phyloP scores from a whole-genome alignment of 2,888 invertebrate genomes.

The Xestia rhomboidea region DNA sequence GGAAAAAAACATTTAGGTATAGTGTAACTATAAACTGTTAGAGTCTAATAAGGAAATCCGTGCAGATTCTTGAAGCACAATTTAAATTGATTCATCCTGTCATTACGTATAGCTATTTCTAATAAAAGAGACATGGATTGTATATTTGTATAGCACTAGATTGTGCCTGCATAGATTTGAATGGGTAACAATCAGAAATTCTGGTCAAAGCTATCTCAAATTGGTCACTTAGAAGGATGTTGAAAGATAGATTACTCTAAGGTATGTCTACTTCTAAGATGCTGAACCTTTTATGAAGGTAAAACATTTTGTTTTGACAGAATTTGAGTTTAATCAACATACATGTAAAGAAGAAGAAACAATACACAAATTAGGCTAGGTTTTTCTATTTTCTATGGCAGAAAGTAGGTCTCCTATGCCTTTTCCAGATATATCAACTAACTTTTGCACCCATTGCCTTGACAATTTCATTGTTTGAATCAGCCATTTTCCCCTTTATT shows the following conservation, averaged over 20 bases:
- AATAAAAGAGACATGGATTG: slow-evolving; percentile 15
- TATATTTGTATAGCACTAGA: slow-evolving; percentile 2
- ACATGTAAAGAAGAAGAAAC: not conserved
- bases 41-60: slow-evolving; percentile 63
- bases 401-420: not conserved
- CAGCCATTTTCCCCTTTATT: not conserved
- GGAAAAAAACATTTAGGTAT: slow-evolving; percentile 9
- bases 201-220: not conserved
- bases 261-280: not conserved
- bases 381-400: not conserved
- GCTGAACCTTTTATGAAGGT: not conserved
- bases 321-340: not conserved
- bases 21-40: slow-evolving; percentile 1
- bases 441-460: not conserved
- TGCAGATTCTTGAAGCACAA: slow-evolving; percentile 54
- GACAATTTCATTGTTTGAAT: not conserved
- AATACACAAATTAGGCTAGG: not conserved
- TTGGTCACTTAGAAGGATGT: not conserved
- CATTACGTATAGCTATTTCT: slow-evolving; percentile 48
- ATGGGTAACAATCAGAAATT: not conserved
- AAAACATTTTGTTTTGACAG: not conserved
- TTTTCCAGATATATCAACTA: not conserved
- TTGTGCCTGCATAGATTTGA: slow-evolving; percentile 2
- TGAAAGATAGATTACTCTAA: not conserved
- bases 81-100: slow-evolving; percentile 73